Evolutionary conservation across 30 jellyfish, hydroid and myxozoan species (phyloP).

Genomic region (Calvadosia cruxmelitensis): DNA sequence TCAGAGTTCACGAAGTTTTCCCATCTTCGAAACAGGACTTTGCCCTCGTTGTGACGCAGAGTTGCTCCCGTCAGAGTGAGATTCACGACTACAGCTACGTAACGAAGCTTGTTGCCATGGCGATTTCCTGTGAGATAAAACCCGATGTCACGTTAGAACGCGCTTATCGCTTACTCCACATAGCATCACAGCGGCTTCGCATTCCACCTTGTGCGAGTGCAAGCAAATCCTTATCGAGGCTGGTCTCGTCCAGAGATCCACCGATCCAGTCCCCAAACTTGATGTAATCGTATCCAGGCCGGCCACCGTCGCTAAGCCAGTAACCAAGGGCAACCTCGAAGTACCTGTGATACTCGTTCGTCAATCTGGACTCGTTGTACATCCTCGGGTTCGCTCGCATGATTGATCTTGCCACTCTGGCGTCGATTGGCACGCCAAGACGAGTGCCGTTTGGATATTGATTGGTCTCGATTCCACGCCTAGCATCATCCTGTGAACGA

Average conservation of each 20-base stretch:
- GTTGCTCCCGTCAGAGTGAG: conserved; percentile 84
- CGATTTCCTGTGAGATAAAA: conserved; percentile 51
- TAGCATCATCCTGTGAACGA: background rate
- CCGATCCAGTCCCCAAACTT: conserved; percentile 82
- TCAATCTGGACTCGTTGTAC: conserved; percentile 45
- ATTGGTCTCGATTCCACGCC: background rate
- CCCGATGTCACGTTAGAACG: background rate
- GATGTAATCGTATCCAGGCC: conserved; percentile 43
- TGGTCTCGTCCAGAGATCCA: conserved; percentile 67
- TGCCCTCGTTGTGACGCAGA: conserved; percentile 52
- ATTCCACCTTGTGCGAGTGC: conserved; percentile 80
- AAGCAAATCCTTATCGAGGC: conserved; percentile 4
- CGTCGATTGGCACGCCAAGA: conserved; percentile 51
- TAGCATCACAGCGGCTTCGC: background rate
- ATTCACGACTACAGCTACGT: conserved; percentile 85
- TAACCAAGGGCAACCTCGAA: conserved; percentile 90
- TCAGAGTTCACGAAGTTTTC: conserved; percentile 41
- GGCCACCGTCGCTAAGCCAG: conserved; percentile 89
- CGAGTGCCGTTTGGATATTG: conserved; percentile 27
- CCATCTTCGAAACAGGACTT: conserved; percentile 54
- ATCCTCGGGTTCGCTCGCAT: conserved; percentile 64
- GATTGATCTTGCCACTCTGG: conserved; percentile 14
- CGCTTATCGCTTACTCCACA: background rate
- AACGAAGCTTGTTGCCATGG: conserved; percentile 73
- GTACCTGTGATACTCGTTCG: conserved; percentile 42